Evolutionary conservation across 2,113 vertebrate genomes (phyloP).

Genomic region (Colaptes auratus): DNA sequence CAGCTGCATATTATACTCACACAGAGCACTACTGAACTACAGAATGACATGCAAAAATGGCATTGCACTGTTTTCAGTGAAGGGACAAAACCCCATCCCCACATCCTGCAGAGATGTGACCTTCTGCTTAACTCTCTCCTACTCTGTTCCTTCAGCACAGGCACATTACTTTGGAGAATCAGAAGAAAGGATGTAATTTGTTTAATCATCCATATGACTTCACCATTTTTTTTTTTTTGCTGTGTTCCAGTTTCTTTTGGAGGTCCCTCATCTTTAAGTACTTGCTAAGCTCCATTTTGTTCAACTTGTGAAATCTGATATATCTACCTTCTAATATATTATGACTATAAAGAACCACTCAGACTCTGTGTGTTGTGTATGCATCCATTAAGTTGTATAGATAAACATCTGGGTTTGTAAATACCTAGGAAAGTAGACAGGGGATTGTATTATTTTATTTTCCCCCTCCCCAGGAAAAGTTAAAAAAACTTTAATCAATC

Average conservation of each 20-base stretch:
- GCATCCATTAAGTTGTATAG: neutral
- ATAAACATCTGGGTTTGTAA: neutral
- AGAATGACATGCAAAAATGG: neutral
- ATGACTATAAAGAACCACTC: neutral
- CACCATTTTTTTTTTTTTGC: neutral
- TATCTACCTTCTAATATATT: neutral
- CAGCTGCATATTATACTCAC: rapidly evolving
- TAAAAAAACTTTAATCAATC: slow-evolving; percentile 14
- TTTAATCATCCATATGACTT: neutral
- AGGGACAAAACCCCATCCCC: neutral
- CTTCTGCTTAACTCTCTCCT: neutral
- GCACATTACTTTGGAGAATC: neutral
- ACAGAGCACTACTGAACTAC: neutral
- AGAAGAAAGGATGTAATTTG: neutral
- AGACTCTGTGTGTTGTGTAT: neutral
- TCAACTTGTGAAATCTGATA: slow-evolving; percentile 5
- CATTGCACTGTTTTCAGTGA: neutral
- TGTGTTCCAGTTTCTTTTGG: neutral
- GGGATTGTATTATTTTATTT: neutral
- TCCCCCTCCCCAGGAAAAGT: neutral
- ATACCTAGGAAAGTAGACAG: neutral
- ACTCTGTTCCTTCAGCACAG: neutral
- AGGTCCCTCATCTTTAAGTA: neutral
- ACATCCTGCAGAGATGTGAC: neutral
- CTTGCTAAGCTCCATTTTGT: neutral